Base-by-base conservation (phyloP, 2,888 invertebrate genomes). In the Ctenicera cuprea region DNA sequence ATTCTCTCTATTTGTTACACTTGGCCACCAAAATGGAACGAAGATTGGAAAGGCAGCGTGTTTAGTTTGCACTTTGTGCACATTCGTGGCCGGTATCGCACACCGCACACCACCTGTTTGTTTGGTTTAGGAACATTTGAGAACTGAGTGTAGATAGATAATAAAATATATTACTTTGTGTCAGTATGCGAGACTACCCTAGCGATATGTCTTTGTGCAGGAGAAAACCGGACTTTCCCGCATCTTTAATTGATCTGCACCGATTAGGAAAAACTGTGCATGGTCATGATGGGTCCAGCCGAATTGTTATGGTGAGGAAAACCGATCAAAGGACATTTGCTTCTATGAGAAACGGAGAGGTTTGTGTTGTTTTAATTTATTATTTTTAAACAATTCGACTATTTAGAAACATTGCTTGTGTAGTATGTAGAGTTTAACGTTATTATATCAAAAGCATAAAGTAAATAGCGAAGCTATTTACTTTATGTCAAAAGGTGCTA, bases 241-340 rank as follows among this genome's bases (percentile, higher is more conserved):
- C 84, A 4, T 86, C 86, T 37, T 78, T 87, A 20, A 86, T 85
- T 50, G 86, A 87, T 73, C 80, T 87, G 54, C 85, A 87, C 75
- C 77, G 86, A 22, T 86, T 85, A 78, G 80, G 86, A 74, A 86
- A 85, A 78, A 86, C 85, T 7, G 83, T 84, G 7, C 87, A 87
- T 75, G 87, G 87, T 37, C 88, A 89, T 80, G 88, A 88, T 81
- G 88, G 88, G 37, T 86, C 90, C 78, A 90, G 91, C 80, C 86
- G 91, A 83, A 91, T 92, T 80, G 91, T 92, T 78, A 92, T 92
- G 92, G 91, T 92, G 64, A 88, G 92, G 78, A 92, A 92, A 87
- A 92, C 91, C 77, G 92, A 92, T 83, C 91, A 91, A 83, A 87
- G 92, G 82, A 91, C 91, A 4, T 91, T 91, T 81, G 90, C 91